Evolutionary conservation across 2,888 invertebrate species (phyloP).

Genomic region (Acanthosepion esculentum): DNA sequence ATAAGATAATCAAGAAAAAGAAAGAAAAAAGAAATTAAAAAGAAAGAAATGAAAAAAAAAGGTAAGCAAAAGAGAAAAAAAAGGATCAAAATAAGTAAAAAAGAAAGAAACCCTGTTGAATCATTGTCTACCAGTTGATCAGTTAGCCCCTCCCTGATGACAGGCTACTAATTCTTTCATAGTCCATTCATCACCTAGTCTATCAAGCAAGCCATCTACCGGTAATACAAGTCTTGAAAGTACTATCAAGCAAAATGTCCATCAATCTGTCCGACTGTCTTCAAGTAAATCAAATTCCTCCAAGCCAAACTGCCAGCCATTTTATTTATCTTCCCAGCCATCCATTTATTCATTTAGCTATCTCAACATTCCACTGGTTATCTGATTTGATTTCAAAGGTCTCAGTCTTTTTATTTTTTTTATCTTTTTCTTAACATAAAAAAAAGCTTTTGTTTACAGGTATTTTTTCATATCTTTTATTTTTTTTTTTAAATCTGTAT

Average conservation of each 20-base stretch:
- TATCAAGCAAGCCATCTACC: neutral
- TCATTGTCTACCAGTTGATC: neutral
- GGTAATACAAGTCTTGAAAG: neutral
- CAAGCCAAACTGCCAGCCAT: neutral
- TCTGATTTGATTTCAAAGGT: neutral
- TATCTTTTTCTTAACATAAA: neutral
- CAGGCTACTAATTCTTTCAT: constrained; percentile 11
- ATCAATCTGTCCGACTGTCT: constrained; percentile 11
- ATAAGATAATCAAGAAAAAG: neutral
- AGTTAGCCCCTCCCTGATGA: neutral
- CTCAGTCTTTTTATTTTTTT: neutral
- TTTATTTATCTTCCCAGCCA: neutral
- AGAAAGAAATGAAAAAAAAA: neutral
- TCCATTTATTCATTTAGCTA: neutral
- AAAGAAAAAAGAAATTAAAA: neutral
- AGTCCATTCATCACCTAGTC: neutral
- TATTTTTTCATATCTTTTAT: neutral
- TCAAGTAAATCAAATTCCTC: constrained; percentile 33
- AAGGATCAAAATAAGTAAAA: fast-evolving
- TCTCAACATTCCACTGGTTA: neutral
- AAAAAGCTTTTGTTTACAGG: neutral
- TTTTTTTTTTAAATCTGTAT: neutral
- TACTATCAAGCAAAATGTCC: constrained; percentile 23
- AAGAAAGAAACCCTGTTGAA: neutral
- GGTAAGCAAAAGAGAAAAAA: neutral